These are phyloP conservation scores for Chrysaora quinquecirrha DNA, from an alignment of 30 jellyfish, hydroid and myxozoan species.

Conservation along the genomic window DNA sequence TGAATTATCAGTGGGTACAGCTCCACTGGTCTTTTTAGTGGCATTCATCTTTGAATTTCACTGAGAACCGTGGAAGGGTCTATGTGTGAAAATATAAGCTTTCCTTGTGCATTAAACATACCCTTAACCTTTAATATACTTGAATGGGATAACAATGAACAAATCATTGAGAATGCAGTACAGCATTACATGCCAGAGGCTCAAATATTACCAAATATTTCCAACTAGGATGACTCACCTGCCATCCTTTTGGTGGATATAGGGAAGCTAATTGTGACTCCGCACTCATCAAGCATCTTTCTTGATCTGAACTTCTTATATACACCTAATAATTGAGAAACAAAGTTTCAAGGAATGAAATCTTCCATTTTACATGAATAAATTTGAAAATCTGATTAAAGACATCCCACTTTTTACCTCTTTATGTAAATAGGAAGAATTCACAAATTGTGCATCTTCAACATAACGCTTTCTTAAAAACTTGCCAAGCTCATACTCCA, in stretches of 20 bases:
- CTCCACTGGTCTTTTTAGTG: too few relatives aligned
- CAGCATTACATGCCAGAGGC: too few relatives aligned
- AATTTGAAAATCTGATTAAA: not conserved
- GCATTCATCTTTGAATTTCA: too few relatives aligned
- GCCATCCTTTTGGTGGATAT: constrained; percentile 92
- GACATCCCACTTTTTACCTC: constrained; percentile 72
- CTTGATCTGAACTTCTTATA: constrained; percentile 86
- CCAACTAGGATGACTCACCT: too few relatives aligned
- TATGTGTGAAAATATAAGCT: too few relatives aligned
- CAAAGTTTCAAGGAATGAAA: not conserved
- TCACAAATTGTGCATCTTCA: constrained; percentile 29
- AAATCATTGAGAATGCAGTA: too few relatives aligned
- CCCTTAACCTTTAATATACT: too few relatives aligned
- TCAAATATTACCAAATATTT: too few relatives aligned
- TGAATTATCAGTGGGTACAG: too few relatives aligned
- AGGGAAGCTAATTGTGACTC: constrained; percentile 93
- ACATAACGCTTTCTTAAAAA: constrained; percentile 62
- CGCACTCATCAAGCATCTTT: constrained; percentile 95
- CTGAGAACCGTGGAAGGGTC: too few relatives aligned
- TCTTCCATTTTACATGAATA: not conserved
- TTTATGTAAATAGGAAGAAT: constrained; percentile 45
- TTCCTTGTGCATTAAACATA: too few relatives aligned
- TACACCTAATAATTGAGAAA: constrained; percentile 75
- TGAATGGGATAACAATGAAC: too few relatives aligned
- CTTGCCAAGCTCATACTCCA: constrained; percentile 84